Conservation (phyloP, 2,888 invertebrate species). For the Belgica antarctica region DNA sequence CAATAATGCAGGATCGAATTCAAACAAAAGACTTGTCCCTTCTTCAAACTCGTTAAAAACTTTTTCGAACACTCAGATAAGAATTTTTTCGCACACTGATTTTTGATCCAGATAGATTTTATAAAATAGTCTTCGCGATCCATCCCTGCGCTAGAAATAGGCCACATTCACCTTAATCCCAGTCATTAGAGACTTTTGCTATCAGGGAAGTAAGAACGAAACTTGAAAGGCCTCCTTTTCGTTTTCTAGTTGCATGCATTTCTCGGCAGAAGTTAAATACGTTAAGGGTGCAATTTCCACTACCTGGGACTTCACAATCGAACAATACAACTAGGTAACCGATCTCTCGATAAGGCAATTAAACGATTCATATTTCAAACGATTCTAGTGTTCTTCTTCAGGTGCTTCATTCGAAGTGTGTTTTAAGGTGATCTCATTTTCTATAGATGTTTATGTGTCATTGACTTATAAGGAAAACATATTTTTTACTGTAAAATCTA, state of each 20-base stretch:
- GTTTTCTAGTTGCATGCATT: not conserved
- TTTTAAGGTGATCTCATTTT: too few relatives aligned
- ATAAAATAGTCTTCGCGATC: too few relatives aligned
- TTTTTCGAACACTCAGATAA: too few relatives aligned
- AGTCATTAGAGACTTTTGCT: not conserved
- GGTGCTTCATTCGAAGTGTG: not conserved
- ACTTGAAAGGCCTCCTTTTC: not conserved
- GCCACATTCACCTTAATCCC: conserved; percentile 16
- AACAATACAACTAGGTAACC: conserved; percentile 25
- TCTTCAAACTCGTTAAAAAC: too few relatives aligned
- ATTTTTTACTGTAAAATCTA: too few relatives aligned
- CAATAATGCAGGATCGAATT: too few relatives aligned
- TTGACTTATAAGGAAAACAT: too few relatives aligned
- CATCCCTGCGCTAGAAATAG: not conserved
- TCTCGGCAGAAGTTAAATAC: not conserved
- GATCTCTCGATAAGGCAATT: conserved; percentile 20
- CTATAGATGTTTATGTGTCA: too few relatives aligned
- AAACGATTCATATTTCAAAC: conserved; percentile 39
- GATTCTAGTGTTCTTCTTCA: not conserved
- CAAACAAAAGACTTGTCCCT: too few relatives aligned
- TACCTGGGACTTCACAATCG: not conserved
- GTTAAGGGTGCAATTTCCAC: not conserved
- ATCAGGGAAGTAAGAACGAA: not conserved
- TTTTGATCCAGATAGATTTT: too few relatives aligned
- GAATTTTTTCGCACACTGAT: too few relatives aligned